A percentile compares a stretch with the other conserved stretches of the same genome.
Conservation (phyloP, 2,113 vertebrate genomes). For the Sigmodon hispidus region DNA sequence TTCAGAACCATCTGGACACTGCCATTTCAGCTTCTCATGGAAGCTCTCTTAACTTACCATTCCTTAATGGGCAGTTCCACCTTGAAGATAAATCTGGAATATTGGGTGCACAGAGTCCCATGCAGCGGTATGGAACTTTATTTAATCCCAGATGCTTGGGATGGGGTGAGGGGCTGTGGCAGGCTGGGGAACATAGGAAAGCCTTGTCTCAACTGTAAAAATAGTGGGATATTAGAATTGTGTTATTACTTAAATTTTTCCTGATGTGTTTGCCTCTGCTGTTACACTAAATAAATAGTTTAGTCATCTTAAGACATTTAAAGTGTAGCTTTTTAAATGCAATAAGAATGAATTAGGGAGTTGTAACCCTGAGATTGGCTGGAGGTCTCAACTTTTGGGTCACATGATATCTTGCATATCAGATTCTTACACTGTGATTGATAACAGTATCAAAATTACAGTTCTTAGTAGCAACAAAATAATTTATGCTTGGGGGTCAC, state of each 20-base stretch:
- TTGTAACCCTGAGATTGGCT: not conserved
- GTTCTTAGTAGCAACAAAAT: too few species aligned
- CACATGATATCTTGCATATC: too few species aligned
- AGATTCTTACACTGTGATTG: too few species aligned
- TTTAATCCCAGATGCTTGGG: not conserved
- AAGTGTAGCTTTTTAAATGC: not conserved
- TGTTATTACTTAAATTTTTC: slow-evolving; percentile 15
- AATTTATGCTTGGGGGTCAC: too few species aligned
- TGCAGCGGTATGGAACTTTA: not conserved
- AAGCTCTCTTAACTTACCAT: not conserved
- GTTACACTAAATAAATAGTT: not conserved
- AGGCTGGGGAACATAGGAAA: not conserved
- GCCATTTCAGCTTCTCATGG: not conserved
- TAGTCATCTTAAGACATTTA: not conserved
- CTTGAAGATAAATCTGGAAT: not conserved
- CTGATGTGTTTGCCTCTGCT: not conserved
- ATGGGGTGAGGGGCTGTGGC: too few species aligned
- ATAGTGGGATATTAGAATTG: not conserved
- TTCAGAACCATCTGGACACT: not conserved
- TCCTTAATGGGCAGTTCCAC: not conserved
- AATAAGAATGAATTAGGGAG: not conserved
- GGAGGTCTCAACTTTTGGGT: too few species aligned
- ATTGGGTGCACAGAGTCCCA: not conserved
- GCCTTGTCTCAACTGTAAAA: not conserved
- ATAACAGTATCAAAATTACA: too few species aligned